Percentiles rank a stretch among this genome's conserved stretches.
Conservation (phyloP, 2,113 vertebrate species). For the Lichenostomus cassidix region DNA sequence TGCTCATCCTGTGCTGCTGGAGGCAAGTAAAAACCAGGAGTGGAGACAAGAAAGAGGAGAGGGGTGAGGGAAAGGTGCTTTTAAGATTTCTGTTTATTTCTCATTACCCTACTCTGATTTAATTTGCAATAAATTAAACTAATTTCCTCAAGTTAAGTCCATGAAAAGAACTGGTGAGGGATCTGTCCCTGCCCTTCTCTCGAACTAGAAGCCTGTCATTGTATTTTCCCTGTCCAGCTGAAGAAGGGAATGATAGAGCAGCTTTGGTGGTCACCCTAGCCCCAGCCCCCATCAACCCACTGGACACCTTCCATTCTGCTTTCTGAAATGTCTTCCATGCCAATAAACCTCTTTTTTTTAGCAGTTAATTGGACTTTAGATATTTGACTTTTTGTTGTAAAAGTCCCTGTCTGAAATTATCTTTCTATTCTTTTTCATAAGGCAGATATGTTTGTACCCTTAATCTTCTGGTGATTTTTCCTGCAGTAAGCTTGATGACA, state of each 20-base stretch:
- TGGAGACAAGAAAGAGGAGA: not conserved
- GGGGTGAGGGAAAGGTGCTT: not conserved
- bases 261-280: not conserved
- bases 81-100: not conserved
- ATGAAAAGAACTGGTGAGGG: not conserved
- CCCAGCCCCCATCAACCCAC: not conserved
- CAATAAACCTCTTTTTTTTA: not conserved
- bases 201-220: rapidly evolving
- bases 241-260: not conserved
- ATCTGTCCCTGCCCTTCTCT: not conserved
- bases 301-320: not conserved
- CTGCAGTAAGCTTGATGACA: not conserved
- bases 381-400: not conserved
- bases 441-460: not conserved
- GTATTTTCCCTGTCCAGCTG: not conserved
- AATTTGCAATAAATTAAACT: not conserved
- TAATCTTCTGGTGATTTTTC: not conserved
- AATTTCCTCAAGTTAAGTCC: not conserved
- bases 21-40: not conserved
- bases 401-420: not conserved
- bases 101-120: not conserved
- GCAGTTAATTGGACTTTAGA: not conserved
- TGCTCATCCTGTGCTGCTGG: not conserved
- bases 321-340: not conserved
- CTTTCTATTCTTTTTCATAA: not conserved